These are phyloP conservation scores for Exephanes ischioxanthus DNA, from an alignment of 2,888 invertebrate species.

Conservation along the genomic window DNA sequence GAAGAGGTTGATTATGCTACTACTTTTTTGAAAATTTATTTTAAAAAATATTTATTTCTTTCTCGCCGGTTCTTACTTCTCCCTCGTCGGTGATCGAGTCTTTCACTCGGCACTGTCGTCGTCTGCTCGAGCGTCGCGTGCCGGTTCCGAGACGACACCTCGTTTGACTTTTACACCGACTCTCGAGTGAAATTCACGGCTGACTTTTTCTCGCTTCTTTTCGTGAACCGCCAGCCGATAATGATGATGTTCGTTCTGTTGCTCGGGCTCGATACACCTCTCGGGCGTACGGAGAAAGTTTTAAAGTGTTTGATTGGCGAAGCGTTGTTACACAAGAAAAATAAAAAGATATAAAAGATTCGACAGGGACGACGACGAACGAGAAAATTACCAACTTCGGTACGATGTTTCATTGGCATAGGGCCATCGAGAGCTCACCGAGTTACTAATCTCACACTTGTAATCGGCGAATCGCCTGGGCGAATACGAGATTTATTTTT, in stretches of 20 bases:
- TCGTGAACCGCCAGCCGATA: conserved; percentile 44
- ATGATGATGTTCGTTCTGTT: conserved; percentile 50
- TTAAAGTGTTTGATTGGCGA: conserved; percentile 59
- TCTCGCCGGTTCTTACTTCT: conserved; percentile 15
- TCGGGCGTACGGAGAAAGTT: conserved; percentile 63
- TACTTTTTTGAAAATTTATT: conserved; percentile 25
- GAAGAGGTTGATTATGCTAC: conserved; percentile 42
- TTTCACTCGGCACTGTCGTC: conserved; percentile 52
- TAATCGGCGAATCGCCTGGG: conserved; percentile 21
- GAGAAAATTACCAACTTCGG: conserved; percentile 63
- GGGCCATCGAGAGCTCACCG: conserved; percentile 40
- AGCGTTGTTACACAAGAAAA: conserved; percentile 57
- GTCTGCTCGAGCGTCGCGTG: conserved; percentile 45
- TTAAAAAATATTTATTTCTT: conserved; percentile 6
- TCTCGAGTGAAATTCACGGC: conserved; percentile 63
- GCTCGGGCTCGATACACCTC: conserved; percentile 20
- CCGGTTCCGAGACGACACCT: conserved; percentile 43
- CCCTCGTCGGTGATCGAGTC: conserved; percentile 29
- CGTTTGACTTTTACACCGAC: conserved; percentile 21
- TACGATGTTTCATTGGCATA: conserved; percentile 56
- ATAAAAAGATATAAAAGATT: conserved; percentile 11
- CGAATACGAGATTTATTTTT: conserved; percentile 9
- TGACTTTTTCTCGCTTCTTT: conserved; percentile 33
- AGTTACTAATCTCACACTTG: conserved; percentile 40
- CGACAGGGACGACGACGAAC: conserved; percentile 17